Base-by-base conservation (phyloP, 2,888 invertebrate species). In the Oxystoma pomonae region DNA sequence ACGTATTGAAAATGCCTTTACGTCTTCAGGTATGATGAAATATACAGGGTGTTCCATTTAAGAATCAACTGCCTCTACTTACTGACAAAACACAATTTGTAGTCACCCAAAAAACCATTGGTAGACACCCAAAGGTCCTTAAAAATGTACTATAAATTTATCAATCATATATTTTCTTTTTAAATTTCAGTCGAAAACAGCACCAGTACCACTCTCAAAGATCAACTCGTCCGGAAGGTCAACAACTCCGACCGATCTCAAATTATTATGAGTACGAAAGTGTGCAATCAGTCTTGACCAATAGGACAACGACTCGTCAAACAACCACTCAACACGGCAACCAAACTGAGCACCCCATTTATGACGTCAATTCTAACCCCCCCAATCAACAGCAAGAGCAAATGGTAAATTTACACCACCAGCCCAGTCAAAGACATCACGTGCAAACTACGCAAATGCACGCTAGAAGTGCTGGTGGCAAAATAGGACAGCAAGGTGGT, bases 221-320 rank as follows among this genome's bases (percentile, higher is more conserved):
- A 1, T 83, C 86, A 67, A 80, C 84, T 59, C 78, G 83, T 50
- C 80, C 82, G 1, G 77, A 80, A 58, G 35, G 35, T 12, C 82
- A 77, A 60, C 85, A 79, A 71, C 80, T 83, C 58, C 83, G 92
- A 17, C 92, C 92, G 2, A 87, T 89, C 66, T 92, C 92, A 65
- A 92, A 91, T 80, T 92, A 89, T 80, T 92, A 91, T 79, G 92
- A 93, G 79, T 92, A 92, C 79, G 92, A 92, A 78, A 90, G 87
- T 69, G 87, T 90, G 35, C 90, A 90, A 70, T 84, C 88, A 81
- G 78, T 86, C 75, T 79, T 81, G 75, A 78, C 78, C 74, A 70
- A 67, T 62, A 67, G 73, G 60, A 68, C 64, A 19, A 70, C 63
- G 64, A 70, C 63, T 64, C 53, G 53, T 53, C 53, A 53, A 53